These are phyloP conservation scores for Rachycentron canadum DNA, from an alignment of 2,797 vertebrate genomes.

Conservation along the genomic window DNA sequence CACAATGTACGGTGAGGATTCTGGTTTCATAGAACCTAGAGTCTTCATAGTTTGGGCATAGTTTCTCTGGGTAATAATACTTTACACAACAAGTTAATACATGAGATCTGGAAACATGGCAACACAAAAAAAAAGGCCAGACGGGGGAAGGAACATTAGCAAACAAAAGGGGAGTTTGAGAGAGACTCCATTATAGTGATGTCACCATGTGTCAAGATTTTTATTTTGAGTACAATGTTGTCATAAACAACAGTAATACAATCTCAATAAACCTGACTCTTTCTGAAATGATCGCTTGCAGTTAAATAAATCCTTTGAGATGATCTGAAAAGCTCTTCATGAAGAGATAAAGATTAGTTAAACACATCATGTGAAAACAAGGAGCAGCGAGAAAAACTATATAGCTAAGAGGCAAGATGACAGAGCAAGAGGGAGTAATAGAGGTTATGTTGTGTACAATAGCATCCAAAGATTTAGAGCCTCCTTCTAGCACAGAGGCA, in stretches of 20 bases:
- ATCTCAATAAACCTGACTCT: background rate
- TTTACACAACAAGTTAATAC: background rate
- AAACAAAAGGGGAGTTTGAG: background rate
- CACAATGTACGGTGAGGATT: background rate
- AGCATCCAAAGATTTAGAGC: slow-evolving; percentile 69
- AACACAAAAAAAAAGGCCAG: background rate
- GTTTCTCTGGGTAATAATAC: background rate
- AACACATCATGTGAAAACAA: slow-evolving; percentile 9
- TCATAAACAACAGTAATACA: background rate
- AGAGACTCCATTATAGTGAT: background rate
- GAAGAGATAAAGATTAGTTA: slow-evolving; percentile 9
- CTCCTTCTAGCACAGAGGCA: slow-evolving; percentile 53
- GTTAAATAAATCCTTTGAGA: background rate
- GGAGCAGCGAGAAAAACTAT: slow-evolving; percentile 2
- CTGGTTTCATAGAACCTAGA: background rate
- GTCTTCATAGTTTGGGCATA: background rate
- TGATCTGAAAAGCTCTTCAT: background rate
- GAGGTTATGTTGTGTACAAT: slow-evolving; percentile 45
- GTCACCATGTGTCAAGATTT: background rate
- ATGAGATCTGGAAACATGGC: background rate
- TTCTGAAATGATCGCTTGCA: background rate
- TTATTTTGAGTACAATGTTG: background rate
- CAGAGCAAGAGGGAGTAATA: background rate
- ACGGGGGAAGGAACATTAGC: background rate
- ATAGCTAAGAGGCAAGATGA: slow-evolving; percentile 7